Conservation (phyloP, 2,113 vertebrate species). For the Coracopsis vasa region DNA sequence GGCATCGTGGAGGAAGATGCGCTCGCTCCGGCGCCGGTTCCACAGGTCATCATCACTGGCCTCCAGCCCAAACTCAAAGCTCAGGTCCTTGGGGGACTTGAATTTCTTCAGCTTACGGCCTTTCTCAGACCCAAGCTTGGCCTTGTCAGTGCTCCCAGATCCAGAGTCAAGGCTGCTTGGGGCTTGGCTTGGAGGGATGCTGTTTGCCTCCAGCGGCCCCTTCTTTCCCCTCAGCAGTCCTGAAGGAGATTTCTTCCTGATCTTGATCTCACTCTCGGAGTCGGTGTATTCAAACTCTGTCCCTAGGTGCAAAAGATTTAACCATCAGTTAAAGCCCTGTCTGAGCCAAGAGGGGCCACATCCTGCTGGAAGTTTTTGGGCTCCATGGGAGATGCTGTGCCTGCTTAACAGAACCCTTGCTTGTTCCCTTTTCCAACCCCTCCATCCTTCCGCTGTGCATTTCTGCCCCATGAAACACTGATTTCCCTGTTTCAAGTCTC, state of each 20-base stretch:
- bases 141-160: slow-evolving; percentile 71
- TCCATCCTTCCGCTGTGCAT: background rate
- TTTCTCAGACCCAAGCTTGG: slow-evolving; percentile 79
- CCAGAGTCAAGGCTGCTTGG: slow-evolving; percentile 28
- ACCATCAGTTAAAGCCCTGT: background rate
- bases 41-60: slow-evolving; percentile 92
- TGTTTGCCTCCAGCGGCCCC: slow-evolving; percentile 75
- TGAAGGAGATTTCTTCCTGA: slow-evolving; percentile 83
- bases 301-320: slow-evolving; percentile 69
- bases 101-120: slow-evolving; percentile 80
- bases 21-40: slow-evolving; percentile 90
- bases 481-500: background rate
- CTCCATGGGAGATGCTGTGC: background rate
- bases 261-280: slow-evolving; percentile 88
- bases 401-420: background rate
- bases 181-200: slow-evolving; percentile 56
- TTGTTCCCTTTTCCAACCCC: background rate
- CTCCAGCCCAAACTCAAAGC: slow-evolving; percentile 84
- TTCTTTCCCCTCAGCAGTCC: slow-evolving; percentile 87
- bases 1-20: slow-evolving; percentile 94
- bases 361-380: background rate
- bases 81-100: slow-evolving; percentile 81
- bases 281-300: slow-evolving; percentile 93
- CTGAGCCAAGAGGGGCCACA: background rate
- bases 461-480: background rate